phyloP scores from a whole-genome alignment of 2,113 vertebrate species.

The Enhydra lutris region DNA sequence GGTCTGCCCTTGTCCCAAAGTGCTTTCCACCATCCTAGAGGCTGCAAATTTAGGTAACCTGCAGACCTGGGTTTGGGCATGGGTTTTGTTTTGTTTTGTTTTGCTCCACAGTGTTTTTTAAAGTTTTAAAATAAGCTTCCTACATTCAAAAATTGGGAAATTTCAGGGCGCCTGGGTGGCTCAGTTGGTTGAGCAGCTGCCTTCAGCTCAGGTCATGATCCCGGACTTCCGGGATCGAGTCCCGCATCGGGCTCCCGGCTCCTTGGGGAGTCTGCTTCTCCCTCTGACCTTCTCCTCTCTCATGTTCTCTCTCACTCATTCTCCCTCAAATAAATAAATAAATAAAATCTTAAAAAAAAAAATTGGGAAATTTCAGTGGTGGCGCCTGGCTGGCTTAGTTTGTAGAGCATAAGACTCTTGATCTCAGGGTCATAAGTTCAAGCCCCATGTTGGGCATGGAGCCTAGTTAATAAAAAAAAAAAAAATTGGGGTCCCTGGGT shows the following conservation, averaged over 20 bases:
- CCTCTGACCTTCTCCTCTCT: too few relatives aligned
- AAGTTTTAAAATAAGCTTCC: not conserved
- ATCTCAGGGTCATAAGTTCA: not conserved
- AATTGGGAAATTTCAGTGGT: not conserved
- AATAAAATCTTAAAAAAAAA: not conserved
- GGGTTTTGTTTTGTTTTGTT: conserved; percentile 5
- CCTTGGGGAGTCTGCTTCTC: too few relatives aligned
- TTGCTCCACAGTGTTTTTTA: not conserved
- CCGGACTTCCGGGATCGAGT: too few relatives aligned
- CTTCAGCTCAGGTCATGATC: too few relatives aligned
- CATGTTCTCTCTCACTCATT: too few relatives aligned
- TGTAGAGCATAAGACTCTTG: not conserved
- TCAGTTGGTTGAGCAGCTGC: not conserved
- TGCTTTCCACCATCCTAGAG: not conserved
- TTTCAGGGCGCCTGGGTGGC: not conserved
- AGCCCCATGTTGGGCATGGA: not conserved
- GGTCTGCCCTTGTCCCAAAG: not conserved
- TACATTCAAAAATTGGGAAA: conserved; percentile 1
- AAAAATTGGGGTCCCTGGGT: not conserved
- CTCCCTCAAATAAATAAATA: too few relatives aligned
- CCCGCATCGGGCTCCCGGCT: too few relatives aligned
- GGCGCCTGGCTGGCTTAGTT: not conserved
- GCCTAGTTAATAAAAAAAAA: not conserved
- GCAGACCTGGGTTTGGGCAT: not conserved
- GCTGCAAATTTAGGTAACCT: not conserved